Conservation (phyloP, 2,888 invertebrate genomes). For the Maniola hyperantus region DNA sequence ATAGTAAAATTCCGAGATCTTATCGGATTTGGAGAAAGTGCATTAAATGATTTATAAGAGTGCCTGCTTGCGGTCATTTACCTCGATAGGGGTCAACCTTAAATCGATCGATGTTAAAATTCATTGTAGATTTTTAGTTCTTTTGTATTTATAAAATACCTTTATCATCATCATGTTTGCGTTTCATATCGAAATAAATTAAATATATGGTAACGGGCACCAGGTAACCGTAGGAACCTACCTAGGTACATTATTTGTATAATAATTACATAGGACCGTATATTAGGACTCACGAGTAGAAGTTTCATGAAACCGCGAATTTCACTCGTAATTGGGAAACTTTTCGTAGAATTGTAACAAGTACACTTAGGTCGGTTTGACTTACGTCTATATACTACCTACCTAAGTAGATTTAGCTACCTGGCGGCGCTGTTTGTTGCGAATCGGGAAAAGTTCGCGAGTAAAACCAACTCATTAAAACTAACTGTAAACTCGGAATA, state of each 20-base stretch:
- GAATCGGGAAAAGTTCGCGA: constrained; percentile 2
- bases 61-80: background rate
- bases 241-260: background rate
- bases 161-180: no score
- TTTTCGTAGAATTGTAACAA: constrained; percentile 5
- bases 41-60: constrained; percentile 2
- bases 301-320: background rate
- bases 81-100: background rate
- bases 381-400: background rate
- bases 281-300: background rate
- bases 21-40: constrained; percentile 14
- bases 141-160: background rate
- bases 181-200: constrained; percentile 1
- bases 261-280: no score
- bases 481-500: background rate
- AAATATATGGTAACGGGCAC: no score
- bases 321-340: background rate
- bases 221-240: no score
- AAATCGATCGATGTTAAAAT: background rate
- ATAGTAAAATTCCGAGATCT: background rate
- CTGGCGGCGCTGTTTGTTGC: background rate
- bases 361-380: background rate
- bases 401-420: background rate
- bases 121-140: background rate
- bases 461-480: constrained; percentile 12